These are phyloP conservation scores for Heteropelma amictum DNA, from an alignment of 2,888 invertebrate genomes.

Conservation along the genomic window DNA sequence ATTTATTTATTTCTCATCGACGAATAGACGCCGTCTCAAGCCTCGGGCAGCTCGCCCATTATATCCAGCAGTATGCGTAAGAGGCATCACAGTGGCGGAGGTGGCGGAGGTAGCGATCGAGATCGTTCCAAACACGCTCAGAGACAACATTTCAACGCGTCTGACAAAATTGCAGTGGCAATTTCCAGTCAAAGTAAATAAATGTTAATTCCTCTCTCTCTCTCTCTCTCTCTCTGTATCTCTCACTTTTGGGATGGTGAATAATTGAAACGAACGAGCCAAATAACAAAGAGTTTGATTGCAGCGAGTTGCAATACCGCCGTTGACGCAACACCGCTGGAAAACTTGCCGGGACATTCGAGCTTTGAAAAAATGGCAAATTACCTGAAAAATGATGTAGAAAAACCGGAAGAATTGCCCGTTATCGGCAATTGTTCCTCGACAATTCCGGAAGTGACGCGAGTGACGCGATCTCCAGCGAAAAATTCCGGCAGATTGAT, in stretches of 20 bases:
- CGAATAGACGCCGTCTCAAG: constrained; percentile 63
- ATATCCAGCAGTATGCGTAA: constrained; percentile 70
- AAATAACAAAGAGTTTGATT: background rate
- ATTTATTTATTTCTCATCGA: background rate
- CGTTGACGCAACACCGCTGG: constrained; percentile 71
- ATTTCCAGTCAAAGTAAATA: constrained; percentile 58
- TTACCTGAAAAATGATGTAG: background rate
- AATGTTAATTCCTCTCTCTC: background rate
- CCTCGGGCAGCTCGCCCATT: constrained; percentile 68
- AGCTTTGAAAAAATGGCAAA: constrained; percentile 47
- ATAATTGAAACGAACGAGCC: background rate
- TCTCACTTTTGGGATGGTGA: no score
- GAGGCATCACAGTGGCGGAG: constrained; percentile 69
- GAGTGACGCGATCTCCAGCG: background rate
- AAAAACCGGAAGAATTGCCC: constrained; percentile 24
- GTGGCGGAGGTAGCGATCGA: constrained; percentile 66
- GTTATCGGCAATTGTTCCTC: constrained; percentile 25
- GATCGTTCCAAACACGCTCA: constrained; percentile 69
- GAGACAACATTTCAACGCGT: constrained; percentile 59
- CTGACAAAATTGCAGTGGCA: constrained; percentile 56
- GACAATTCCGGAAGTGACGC: constrained; percentile 6
- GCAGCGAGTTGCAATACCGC: constrained; percentile 60
- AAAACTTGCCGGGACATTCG: constrained; percentile 70
- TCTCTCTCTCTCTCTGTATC: background rate
- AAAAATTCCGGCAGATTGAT: background rate